Base-by-base conservation (phyloP, 1,140 invertebrate genomes). In the Drosophila lini region DNA sequence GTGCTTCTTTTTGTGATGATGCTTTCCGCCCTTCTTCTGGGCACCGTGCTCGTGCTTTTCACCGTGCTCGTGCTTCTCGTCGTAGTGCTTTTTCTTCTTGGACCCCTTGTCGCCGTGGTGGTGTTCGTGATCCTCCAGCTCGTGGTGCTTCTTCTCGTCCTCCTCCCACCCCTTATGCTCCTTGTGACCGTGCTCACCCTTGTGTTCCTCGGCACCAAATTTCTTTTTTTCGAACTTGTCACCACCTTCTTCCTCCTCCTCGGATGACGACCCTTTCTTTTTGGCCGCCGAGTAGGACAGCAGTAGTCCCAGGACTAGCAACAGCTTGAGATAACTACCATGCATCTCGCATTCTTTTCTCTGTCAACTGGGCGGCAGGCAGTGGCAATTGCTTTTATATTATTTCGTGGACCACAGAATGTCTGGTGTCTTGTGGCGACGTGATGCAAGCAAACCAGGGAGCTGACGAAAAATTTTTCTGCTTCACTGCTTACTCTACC, bases 1-100 rank as follows among this genome's bases (percentile, higher is more conserved):
- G 80, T 95, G 94, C 15, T 94, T 94, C 74, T 95, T 94, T 81
- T 95, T 95, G 75, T 95, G 94, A 22, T 95, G 95, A 81, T 95
- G 95, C 73, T 96, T 95, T 16, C 94, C 95, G 5, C 94, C 95
- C 83, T 96, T 95, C 78, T 95, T 94, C 34, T 93, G 94, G 50
- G 94, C 93, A 3, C 94, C 94, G 11, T 92, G 90, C 56, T 95
- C 94, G 65, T 95, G 93, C 63, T 95, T 94, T 31, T 93, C 93
- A 0, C 94, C 94, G 74, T 95, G 93, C 70, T 95, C 94, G 1
- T 94, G 93, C 5, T 93, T 92, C 63, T 95, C 94, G 32, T 94
- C 94, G 44, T 94, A 94, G 48, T 95, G 94, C 1, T 94, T 93
- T 64, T 96, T 95, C 77, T 96, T 94, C 67, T 95, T 92, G 11